These are phyloP conservation scores for Erebia palarica DNA, from an alignment of 2,888 invertebrate species.

Conservation along the genomic window DNA sequence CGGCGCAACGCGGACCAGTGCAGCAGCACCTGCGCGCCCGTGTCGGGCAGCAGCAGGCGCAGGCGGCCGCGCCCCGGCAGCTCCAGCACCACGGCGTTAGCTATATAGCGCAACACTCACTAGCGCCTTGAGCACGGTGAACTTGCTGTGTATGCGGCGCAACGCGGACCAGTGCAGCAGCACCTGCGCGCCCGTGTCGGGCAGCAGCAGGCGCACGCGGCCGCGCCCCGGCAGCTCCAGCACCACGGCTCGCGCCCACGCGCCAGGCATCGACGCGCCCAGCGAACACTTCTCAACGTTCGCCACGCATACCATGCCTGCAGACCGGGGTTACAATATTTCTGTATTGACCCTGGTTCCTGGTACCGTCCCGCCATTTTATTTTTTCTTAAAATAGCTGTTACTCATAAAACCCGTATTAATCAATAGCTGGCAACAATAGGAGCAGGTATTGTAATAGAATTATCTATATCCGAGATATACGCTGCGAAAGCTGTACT, in stretches of 20 bases:
- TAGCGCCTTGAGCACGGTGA: conserved; percentile 74
- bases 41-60: too few species aligned
- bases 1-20: too few species aligned
- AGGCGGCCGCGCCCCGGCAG: conserved; percentile 57
- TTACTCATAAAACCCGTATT: too few species aligned
- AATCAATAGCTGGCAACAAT: too few species aligned
- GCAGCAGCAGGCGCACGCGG: conserved; percentile 81
- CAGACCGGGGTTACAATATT: too few species aligned
- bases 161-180: conserved; percentile 76
- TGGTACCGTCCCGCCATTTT: too few species aligned
- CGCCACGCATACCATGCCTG: conserved; percentile 65
- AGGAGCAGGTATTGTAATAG: too few species aligned
- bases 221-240: conserved; percentile 62
- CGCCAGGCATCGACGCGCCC: conserved; percentile 39
- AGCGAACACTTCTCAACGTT: conserved; percentile 54
- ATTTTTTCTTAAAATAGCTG: too few species aligned
- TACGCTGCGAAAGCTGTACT: too few species aligned
- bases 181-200: conserved; percentile 84
- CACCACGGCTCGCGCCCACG: conserved; percentile 85
- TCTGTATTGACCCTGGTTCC: too few species aligned
- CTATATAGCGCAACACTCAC: conserved; percentile 51
- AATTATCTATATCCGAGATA: too few species aligned
- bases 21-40: too few species aligned
- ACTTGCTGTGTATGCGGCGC: conserved; percentile 72
- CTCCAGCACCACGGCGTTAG: conserved; percentile 72